phyloP scores from a whole-genome alignment of 2,797 vertebrate species.

The Chromobotia macracanthus region DNA sequence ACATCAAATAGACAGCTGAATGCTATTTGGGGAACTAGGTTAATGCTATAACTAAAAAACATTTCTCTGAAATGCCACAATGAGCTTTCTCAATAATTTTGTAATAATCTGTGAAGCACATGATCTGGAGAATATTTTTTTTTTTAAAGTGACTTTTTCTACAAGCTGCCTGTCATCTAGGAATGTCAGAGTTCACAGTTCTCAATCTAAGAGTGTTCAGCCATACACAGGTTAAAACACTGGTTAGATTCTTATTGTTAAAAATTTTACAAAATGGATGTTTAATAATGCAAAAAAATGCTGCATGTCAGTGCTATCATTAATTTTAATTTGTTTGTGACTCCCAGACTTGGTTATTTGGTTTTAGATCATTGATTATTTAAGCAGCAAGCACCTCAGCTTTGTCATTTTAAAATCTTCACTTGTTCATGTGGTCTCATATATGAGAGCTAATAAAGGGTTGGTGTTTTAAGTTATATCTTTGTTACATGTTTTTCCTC shows the following conservation, averaged over 20 bases:
- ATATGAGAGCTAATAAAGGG: no score
- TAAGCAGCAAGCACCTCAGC: no score
- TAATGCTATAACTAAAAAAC: neutral
- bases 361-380: no score
- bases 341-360: neutral
- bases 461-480: no score
- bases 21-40: neutral
- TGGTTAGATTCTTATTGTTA: conserved; percentile 2
- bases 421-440: no score
- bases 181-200: conserved; percentile 2
- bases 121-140: neutral
- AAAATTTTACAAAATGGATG: neutral
- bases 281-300: conserved; percentile 24
- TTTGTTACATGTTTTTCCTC: no score
- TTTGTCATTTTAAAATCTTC: no score
- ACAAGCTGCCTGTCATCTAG: conserved; percentile 12
- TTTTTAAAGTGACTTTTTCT: neutral
- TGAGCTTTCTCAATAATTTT: neutral
- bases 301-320: neutral
- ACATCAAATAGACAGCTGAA: neutral
- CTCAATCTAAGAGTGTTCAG: conserved; percentile 12
- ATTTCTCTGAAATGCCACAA: neutral
- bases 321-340: conserved; percentile 8
- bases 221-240: conserved; percentile 16
- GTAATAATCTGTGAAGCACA: neutral